Evolutionary conservation across 2,888 invertebrate species (phyloP).

Genomic region (Trachelus troglodyta): DNA sequence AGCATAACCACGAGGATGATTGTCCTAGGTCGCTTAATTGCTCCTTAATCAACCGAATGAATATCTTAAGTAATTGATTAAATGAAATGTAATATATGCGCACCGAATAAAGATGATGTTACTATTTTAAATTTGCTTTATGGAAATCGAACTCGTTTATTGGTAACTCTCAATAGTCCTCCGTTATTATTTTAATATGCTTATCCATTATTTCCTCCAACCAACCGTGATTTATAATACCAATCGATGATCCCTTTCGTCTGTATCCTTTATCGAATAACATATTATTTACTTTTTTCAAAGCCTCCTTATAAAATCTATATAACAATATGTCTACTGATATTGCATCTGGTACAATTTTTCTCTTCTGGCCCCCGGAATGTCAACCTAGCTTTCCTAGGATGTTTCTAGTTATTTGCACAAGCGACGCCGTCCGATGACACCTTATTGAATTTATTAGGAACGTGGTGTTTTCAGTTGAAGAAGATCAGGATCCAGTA

Average conservation of each 20-base stretch:
- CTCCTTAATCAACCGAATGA: constrained; percentile 46
- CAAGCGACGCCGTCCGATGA: neutral
- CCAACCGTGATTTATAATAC: neutral
- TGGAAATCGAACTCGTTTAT: neutral
- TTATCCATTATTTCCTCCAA: neutral
- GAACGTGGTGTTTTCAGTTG: constrained; percentile 61
- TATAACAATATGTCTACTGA: constrained; percentile 27
- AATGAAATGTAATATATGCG: constrained; percentile 64
- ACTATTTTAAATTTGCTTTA: constrained; percentile 55
- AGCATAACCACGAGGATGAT: constrained; percentile 18
- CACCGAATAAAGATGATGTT: constrained; percentile 64
- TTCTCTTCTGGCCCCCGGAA: constrained; percentile 26
- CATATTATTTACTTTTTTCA: neutral
- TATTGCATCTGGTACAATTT: constrained; percentile 5
- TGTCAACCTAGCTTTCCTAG: neutral
- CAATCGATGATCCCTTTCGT: neutral
- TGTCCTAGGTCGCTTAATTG: constrained; percentile 48
- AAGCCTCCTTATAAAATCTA: constrained; percentile 38
- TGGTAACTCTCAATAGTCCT: neutral
- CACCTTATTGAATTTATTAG: constrained; percentile 40
- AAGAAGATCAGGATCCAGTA: constrained; percentile 61
- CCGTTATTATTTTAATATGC: neutral
- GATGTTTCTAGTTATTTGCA: neutral
- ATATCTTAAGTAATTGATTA: constrained; percentile 45
- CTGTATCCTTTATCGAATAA: neutral